These are phyloP conservation scores for Aelia acuminata DNA, from an alignment of 2,888 invertebrate species.

Conservation along the genomic window DNA sequence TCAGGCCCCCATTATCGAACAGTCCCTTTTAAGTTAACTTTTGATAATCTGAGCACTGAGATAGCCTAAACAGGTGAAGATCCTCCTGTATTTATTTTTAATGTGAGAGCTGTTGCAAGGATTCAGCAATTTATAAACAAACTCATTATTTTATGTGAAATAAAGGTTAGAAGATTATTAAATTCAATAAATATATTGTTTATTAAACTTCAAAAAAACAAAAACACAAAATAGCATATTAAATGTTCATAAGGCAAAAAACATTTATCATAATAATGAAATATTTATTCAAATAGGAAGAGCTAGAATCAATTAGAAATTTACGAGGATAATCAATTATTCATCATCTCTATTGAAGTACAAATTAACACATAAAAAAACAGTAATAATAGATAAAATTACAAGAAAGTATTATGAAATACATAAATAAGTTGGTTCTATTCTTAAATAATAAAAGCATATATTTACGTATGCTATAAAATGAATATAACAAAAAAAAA, in stretches of 20 bases:
- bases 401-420: constrained; percentile 12
- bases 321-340: not conserved
- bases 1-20: no score
- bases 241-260: constrained; percentile 54
- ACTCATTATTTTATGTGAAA: not conserved
- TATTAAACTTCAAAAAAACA: constrained; percentile 54
- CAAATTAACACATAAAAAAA: constrained; percentile 22
- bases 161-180: not conserved
- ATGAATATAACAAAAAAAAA: constrained; percentile 30
- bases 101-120: no score
- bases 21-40: no score
- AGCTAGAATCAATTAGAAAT: not conserved
- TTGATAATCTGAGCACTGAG: no score
- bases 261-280: constrained; percentile 23
- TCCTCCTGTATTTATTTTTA: no score
- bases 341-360: constrained; percentile 6
- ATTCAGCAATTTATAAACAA: no score
- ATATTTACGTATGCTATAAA: constrained; percentile 36
- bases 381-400: constrained; percentile 20
- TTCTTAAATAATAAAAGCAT: constrained; percentile 28
- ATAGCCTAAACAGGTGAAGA: no score
- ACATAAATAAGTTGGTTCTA: not conserved
- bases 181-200: constrained; percentile 59
- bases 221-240: constrained; percentile 57
- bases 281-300: constrained; percentile 30